Conservation (phyloP, 2,888 invertebrate species). For the Yponomeuta plumbellus region DNA sequence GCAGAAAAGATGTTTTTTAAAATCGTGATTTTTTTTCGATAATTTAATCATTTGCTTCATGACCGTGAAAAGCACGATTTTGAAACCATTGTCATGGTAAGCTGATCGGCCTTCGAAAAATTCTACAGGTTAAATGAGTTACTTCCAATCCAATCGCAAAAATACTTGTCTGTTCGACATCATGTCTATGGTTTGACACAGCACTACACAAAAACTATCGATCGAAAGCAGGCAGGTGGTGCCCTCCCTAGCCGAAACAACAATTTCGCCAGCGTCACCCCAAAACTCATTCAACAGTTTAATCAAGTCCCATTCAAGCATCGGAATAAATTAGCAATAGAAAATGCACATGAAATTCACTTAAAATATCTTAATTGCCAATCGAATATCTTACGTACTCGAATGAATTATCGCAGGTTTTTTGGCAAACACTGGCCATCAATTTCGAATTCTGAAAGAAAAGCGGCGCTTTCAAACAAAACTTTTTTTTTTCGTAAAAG, state of each 20-base stretch:
- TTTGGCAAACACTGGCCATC: too few species aligned
- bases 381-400: background rate
- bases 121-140: too few species aligned
- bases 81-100: too few species aligned
- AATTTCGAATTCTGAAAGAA: background rate
- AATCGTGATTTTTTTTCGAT: too few species aligned
- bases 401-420: too few species aligned
- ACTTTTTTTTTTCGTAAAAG: background rate
- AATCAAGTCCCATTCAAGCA: conserved; percentile 20
- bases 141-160: too few species aligned
- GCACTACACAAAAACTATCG: background rate
- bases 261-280: conserved; percentile 17
- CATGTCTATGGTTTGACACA: background rate
- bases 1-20: too few species aligned
- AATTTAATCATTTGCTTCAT: too few species aligned
- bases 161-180: background rate
- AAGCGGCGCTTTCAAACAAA: background rate
- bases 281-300: conserved; percentile 10
- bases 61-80: too few species aligned
- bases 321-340: conserved; percentile 13
- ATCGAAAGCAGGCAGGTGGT: conserved; percentile 23
- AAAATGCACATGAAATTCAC: background rate
- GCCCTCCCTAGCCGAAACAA: conserved; percentile 20
- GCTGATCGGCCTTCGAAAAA: too few species aligned
- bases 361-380: conserved; percentile 11